Conservation (phyloP, 2,797 vertebrate genomes). For the Varecia variegata region DNA sequence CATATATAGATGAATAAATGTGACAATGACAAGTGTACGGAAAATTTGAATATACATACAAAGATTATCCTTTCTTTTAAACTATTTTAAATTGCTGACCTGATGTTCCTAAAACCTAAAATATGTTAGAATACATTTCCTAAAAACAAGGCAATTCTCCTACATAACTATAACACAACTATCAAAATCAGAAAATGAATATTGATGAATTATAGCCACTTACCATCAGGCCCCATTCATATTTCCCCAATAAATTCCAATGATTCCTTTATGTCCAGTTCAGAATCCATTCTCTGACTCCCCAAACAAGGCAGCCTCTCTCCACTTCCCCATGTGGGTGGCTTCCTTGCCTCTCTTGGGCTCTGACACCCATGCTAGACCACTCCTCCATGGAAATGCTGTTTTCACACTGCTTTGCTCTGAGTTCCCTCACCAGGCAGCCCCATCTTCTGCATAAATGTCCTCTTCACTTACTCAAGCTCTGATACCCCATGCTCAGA, state of each 20-base stretch:
- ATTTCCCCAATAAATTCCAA: not conserved
- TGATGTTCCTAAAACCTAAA: not conserved
- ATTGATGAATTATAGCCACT: not conserved
- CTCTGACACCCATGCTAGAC: not conserved
- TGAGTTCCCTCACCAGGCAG: not conserved
- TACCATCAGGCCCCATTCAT: not conserved
- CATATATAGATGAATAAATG: no score
- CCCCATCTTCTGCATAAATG: not conserved
- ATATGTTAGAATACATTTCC: not conserved
- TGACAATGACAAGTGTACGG: not conserved
- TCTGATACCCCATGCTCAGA: no score
- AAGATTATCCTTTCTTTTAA: not conserved
- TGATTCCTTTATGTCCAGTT: not conserved
- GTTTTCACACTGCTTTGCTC: not conserved
- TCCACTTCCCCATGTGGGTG: not conserved
- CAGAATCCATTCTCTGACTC: not conserved
- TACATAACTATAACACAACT: not conserved
- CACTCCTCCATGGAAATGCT: not conserved
- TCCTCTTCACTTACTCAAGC: not conserved
- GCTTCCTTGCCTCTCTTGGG: not conserved
- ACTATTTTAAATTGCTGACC: not conserved
- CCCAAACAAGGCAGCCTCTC: not conserved
- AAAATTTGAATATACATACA: not conserved
- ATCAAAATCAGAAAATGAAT: not conserved
- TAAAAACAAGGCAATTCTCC: not conserved